phyloP scores from a whole-genome alignment of 2,888 invertebrate species.

The Synergus laeviventris region DNA sequence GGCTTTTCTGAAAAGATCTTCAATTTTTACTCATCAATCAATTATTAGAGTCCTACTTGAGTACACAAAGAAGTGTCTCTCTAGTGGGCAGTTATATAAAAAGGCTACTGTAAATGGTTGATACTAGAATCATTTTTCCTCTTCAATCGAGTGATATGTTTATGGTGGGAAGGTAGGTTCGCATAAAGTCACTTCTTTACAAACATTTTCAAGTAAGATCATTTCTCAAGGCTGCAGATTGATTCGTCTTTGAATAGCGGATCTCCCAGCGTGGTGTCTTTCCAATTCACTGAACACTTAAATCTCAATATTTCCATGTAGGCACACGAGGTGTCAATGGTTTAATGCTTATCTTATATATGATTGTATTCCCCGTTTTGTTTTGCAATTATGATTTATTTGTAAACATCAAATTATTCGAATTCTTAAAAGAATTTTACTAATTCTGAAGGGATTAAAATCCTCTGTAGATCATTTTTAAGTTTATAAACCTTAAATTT shows the following conservation, averaged over 20 bases:
- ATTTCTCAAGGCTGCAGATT: conserved; percentile 37
- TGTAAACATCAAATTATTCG: background rate
- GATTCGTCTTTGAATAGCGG: conserved; percentile 36
- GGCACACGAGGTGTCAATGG: conserved; percentile 23
- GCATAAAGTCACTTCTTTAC: conserved; percentile 29
- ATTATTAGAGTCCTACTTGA: conserved; percentile 19
- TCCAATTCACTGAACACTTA: conserved; percentile 32
- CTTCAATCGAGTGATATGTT: conserved; percentile 31
- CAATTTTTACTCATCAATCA: conserved; percentile 36
- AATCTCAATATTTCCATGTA: conserved; percentile 37
- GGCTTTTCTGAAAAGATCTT: conserved; percentile 8
- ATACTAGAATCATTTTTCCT: conserved; percentile 32
- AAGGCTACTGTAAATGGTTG: conserved; percentile 39
- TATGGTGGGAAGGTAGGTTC: conserved; percentile 37
- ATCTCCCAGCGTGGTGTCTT: conserved; percentile 36
- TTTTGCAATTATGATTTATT: background rate
- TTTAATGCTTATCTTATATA: conserved; percentile 14
- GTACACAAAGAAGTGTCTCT: conserved; percentile 30
- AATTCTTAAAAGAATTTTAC: too few species aligned
- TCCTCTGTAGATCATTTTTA: too few species aligned
- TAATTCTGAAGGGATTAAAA: too few species aligned
- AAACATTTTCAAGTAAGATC: conserved; percentile 27
- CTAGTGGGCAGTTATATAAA: conserved; percentile 28
- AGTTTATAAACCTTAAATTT: too few species aligned
- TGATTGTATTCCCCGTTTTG: conserved; percentile 3